These are phyloP conservation scores for Malaclemys terrapin DNA, from an alignment of 2,113 vertebrate genomes.

Conservation along the genomic window DNA sequence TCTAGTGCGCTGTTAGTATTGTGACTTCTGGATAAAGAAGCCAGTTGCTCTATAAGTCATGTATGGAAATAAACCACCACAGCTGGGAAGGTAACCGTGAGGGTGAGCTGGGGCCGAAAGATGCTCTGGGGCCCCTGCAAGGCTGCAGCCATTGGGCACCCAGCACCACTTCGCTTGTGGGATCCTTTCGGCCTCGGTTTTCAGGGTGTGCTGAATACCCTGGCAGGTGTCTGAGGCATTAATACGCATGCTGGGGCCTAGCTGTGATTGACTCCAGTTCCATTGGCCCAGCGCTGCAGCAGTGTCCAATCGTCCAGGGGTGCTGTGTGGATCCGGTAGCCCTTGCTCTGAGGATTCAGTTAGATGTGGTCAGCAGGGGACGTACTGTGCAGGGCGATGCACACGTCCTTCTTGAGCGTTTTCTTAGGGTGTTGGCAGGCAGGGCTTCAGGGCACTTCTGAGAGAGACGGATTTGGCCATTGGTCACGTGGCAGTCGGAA, in stretches of 20 bases:
- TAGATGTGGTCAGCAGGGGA: neutral
- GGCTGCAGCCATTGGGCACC: neutral
- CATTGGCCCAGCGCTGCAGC: rapidly evolving
- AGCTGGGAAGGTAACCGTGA: rapidly evolving
- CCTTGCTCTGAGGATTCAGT: neutral
- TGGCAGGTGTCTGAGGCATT: rapidly evolving
- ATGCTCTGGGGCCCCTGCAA: neutral
- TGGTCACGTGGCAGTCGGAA: no score
- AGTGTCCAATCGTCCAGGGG: neutral
- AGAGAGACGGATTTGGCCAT: neutral
- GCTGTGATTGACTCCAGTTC: rapidly evolving
- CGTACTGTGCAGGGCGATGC: rapidly evolving
- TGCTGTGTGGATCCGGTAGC: neutral
- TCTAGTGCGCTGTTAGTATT: rapidly evolving
- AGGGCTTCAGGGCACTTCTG: neutral
- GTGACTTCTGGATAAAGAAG: neutral
- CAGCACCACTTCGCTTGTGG: rapidly evolving
- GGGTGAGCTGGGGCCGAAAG: neutral
- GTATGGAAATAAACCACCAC: no score
- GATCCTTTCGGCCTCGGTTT: neutral
- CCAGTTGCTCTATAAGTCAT: rapidly evolving
- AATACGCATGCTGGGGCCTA: neutral
- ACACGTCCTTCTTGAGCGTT: neutral
- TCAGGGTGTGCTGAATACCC: neutral
- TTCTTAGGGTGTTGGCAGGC: neutral